A percentile compares a stretch with the other conserved stretches of the same genome.
Conservation (phyloP, 1,140 invertebrate species). For the Brevipalpus yothersi region DNA sequence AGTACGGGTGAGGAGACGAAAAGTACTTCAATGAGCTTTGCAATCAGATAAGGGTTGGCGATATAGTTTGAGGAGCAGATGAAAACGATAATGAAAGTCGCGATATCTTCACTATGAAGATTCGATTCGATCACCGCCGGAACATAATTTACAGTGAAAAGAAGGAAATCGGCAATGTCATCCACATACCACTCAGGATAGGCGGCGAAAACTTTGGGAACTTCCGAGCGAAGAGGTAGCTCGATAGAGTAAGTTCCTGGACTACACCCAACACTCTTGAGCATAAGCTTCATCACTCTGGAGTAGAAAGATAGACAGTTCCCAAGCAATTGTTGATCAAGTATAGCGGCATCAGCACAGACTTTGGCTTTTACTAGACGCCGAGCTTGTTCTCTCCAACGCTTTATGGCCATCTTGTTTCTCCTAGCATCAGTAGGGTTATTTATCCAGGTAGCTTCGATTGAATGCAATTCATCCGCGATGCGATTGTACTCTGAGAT, state of each 20-base stretch:
- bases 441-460: conserved; percentile 21
- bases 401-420: conserved; percentile 15
- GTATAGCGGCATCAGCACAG: conserved; percentile 34
- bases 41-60: conserved; percentile 80
- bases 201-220: conserved; percentile 25
- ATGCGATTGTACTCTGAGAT: conserved; percentile 41
- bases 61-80: conserved; percentile 50
- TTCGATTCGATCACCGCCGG: conserved; percentile 14
- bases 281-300: conserved; percentile 55
- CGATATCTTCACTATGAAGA: conserved; percentile 28
- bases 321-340: conserved; percentile 34
- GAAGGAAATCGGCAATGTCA: conserved; percentile 14
- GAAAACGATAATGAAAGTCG: conserved; percentile 37
- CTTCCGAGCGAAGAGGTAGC: conserved; percentile 2
- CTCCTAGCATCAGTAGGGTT: neutral
- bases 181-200: conserved; percentile 75
- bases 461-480: conserved; percentile 38
- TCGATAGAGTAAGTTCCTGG: neutral
- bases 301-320: conserved; percentile 46
- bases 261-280: conserved; percentile 18
- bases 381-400: conserved; percentile 7
- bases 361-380: conserved; percentile 28
- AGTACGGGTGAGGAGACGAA: conserved; percentile 47
- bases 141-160: conserved; percentile 13
- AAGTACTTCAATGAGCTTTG: conserved; percentile 60